These are phyloP conservation scores for Crematogaster levior DNA, from an alignment of 2,888 invertebrate species.

Conservation along the genomic window DNA sequence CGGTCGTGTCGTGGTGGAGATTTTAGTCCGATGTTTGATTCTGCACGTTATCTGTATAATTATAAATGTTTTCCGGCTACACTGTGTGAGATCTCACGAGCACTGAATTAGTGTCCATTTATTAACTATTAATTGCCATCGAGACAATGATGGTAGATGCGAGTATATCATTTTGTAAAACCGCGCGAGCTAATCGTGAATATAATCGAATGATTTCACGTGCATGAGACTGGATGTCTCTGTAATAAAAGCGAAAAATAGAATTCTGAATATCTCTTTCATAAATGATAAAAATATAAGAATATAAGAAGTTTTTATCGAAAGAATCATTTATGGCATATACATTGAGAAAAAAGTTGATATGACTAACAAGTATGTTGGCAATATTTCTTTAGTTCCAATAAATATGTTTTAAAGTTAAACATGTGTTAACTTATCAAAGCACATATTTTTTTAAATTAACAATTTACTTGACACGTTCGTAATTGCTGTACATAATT, in stretches of 20 bases:
- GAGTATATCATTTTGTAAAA: neutral
- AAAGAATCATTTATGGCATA: too few species aligned
- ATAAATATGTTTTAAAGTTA: too few species aligned
- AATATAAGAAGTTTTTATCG: too few species aligned
- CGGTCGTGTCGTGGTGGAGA: slow-evolving; percentile 21
- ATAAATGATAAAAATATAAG: too few species aligned
- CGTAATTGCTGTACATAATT: too few species aligned
- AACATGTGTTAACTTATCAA: too few species aligned
- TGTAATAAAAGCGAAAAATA: slow-evolving; percentile 1
- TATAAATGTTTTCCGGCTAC: neutral
- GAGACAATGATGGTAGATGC: neutral
- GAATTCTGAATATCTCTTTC: neutral
- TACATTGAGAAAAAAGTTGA: too few species aligned
- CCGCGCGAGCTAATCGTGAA: slow-evolving; percentile 1
- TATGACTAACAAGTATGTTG: too few species aligned
- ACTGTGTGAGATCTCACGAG: neutral
- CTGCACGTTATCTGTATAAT: slow-evolving; percentile 32
- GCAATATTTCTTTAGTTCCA: too few species aligned
- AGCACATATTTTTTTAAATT: too few species aligned
- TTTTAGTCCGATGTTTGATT: slow-evolving; percentile 17
- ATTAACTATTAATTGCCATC: slow-evolving; percentile 29
- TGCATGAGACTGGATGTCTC: neutral
- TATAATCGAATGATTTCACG: neutral
- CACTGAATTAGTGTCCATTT: neutral
- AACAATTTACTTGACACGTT: too few species aligned